Evolutionary conservation across 2,888 invertebrate genomes (phyloP).

Genomic region (Morpho achilles): DNA sequence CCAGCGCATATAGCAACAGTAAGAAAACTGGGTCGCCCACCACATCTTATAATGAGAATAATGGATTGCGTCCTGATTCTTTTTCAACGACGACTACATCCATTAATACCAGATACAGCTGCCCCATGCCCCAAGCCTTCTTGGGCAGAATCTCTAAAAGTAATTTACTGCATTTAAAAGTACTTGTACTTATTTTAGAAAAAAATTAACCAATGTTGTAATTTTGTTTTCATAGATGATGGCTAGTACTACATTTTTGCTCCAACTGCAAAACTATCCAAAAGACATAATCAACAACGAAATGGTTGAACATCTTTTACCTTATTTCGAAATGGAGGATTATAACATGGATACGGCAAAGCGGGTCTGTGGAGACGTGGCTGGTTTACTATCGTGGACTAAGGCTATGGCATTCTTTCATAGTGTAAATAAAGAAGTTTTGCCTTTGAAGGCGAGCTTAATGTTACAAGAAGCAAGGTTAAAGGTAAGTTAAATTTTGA

Average conservation of each 20-base stretch:
- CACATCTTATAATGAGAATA: conserved; percentile 97
- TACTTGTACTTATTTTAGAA: not conserved
- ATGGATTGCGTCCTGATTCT: conserved; percentile 98
- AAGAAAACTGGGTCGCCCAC: conserved; percentile 95
- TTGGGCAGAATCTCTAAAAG: conserved; percentile 97
- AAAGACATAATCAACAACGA: conserved; percentile 98
- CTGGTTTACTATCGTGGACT: conserved; percentile 96
- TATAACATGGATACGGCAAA: conserved; percentile 98
- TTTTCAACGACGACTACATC: conserved; percentile 93
- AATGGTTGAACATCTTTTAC: conserved; percentile 94
- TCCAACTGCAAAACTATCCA: conserved; percentile 95
- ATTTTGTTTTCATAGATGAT: conserved; percentile 83
- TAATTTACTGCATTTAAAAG: conserved; percentile 35
- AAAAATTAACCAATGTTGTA: not conserved
- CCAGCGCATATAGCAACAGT: conserved; percentile 98
- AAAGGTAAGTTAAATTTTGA: conserved; percentile 65
- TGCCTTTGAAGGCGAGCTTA: conserved; percentile 95
- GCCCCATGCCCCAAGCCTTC: conserved; percentile 95
- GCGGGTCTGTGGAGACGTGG: conserved; percentile 97
- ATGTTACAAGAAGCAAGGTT: conserved; percentile 93
- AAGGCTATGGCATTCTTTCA: conserved; percentile 98
- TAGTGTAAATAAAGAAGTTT: conserved; percentile 96
- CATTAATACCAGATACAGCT: conserved; percentile 88
- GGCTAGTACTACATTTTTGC: conserved; percentile 95
- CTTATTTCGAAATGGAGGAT: conserved; percentile 97